Conservation (phyloP, 2,797 vertebrate species). For the Karalla daura region DNA sequence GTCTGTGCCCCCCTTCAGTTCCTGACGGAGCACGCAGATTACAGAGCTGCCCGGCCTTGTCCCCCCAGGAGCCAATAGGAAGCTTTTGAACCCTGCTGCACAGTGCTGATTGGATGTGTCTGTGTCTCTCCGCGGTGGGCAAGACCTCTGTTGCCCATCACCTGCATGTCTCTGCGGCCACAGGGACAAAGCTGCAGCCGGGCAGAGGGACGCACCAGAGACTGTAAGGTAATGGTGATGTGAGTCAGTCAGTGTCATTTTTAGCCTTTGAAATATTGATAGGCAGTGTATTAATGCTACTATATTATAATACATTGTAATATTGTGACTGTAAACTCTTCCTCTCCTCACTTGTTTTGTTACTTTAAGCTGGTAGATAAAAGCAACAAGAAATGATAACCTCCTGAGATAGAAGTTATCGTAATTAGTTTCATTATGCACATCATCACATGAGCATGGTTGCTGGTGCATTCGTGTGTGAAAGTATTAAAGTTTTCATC, state of each 20-base stretch:
- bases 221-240: slow-evolving; percentile 23
- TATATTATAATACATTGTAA: no score
- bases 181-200: slow-evolving; percentile 16
- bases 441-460: no score
- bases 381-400: no score
- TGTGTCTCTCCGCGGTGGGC: slow-evolving; percentile 4
- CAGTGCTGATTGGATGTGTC: slow-evolving; percentile 27
- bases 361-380: no score
- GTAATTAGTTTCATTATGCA: no score
- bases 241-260: background rate
- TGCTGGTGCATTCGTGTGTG: background rate
- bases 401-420: no score
- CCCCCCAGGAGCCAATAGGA: slow-evolving; percentile 51
- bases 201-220: background rate
- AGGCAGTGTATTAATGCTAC: no score
- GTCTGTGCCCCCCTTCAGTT: slow-evolving; percentile 23
- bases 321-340: no score
- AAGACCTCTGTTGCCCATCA: background rate
- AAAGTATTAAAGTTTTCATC: background rate
- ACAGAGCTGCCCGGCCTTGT: slow-evolving; percentile 29
- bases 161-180: slow-evolving; percentile 8
- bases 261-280: no score
- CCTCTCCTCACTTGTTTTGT: no score
- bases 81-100: background rate
- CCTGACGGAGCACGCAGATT: slow-evolving; percentile 25